Conservation (phyloP, 2,888 invertebrate genomes). For the Pterostichus madidus region DNA sequence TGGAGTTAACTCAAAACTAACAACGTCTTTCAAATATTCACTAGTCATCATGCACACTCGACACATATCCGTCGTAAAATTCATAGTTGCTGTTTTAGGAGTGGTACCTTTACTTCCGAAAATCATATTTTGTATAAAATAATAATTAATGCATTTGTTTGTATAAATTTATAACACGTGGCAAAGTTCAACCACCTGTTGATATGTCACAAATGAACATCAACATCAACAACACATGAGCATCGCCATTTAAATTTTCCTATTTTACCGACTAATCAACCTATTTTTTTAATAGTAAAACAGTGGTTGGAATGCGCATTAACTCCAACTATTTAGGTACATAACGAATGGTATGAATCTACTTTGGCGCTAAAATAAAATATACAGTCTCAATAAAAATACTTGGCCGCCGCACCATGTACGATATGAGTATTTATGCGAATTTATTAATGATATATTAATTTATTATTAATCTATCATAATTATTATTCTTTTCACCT, state of each 20-base stretch:
- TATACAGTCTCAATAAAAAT: no score
- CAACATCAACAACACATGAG: constrained; percentile 41
- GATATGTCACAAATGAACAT: constrained; percentile 59
- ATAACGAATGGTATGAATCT: no score
- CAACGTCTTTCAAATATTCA: constrained; percentile 60
- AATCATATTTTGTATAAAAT: constrained; percentile 55
- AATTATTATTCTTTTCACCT: no score
- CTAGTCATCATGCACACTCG: constrained; percentile 64
- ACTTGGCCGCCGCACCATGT: no score
- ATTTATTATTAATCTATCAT: no score
- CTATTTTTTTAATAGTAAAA: constrained; percentile 25
- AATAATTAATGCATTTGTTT: constrained; percentile 31
- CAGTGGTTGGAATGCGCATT: no score
- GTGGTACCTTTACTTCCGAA: constrained; percentile 37
- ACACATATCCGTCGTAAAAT: constrained; percentile 58
- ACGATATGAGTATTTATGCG: no score
- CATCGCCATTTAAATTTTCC: constrained; percentile 47
- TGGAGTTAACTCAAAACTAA: constrained; percentile 61
- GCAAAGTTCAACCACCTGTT: constrained; percentile 66
- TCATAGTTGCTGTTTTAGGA: constrained; percentile 38
- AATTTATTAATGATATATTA: no score
- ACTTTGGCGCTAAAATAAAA: no score
- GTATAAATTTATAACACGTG: constrained; percentile 63
- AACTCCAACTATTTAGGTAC: no score
- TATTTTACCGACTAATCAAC: constrained; percentile 37